Base-by-base conservation (phyloP, 2,797 vertebrate species). In the Ciconia nigra region DNA sequence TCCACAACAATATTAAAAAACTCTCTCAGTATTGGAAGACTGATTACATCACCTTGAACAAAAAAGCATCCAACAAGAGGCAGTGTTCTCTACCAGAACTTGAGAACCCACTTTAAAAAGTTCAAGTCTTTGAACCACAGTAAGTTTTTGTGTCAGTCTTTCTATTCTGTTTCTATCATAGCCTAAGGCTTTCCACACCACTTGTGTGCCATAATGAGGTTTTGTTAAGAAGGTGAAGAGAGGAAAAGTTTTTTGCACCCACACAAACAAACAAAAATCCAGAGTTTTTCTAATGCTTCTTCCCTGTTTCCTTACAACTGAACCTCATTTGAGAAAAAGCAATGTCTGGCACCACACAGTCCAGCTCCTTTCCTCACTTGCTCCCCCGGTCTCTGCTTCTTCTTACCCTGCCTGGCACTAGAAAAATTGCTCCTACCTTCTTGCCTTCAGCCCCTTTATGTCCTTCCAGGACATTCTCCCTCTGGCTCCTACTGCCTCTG, bases 121-220 rank as follows among this genome's bases (percentile, higher is more conserved):
- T 6, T 20, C 44, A 62, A 10, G 47, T 12, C 58, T 83, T 51
- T 80, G 65, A 91, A 52, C 7, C 31, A 17, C 37, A 37, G 31
- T 10, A 57, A 63, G 26, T 15, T 73, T 69, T 37, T 42, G 21
- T 41, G 24, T n/a, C 35, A 19, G 11, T 29, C 70, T 72, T 20
- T 49, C 44, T 82, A 6, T 9, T 70, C 66, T 21, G 10, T 11
- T 39, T 39, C 37, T 39, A 39, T 7, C 58, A 44, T 1, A 79
- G 78, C 37, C 85, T 51, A 15, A 31, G 41, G 49, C 67, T 80
- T 80, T 63, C 31, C 67, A 71, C 18, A 28, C 52, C 63, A 44
- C 9, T 2, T 8, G 16, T 1, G 4, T n/a, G 37, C 42, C 37
- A 21, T 1, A 10, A 28, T 2, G 4, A 70, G 42, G 18, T 47